Percentiles rank a stretch among this genome's conserved stretches.
Evolutionary conservation across 2,888 invertebrate species (phyloP).

Genomic region (Epinotia nisella): DNA sequence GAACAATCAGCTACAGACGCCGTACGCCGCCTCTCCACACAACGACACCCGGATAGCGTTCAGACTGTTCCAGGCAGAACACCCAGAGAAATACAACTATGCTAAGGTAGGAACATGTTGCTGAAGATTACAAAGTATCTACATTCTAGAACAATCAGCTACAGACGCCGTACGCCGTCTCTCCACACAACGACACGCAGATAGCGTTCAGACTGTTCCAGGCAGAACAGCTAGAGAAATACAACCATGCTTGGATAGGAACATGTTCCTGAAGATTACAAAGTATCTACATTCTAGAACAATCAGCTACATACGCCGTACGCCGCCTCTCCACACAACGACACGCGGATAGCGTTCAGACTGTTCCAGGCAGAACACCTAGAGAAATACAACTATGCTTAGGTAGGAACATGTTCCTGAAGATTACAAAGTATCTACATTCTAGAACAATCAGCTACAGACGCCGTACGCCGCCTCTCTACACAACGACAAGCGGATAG

Average conservation of each 20-base stretch:
- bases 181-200: too few relatives aligned
- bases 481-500: conserved; percentile 86
- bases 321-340: conserved; percentile 87
- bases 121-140: too few relatives aligned
- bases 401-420: conserved; percentile 71
- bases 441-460: conserved; percentile 87
- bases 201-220: conserved; percentile 62
- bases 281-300: conserved; percentile 78
- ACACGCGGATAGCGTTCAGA: conserved; percentile 88
- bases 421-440: too few relatives aligned
- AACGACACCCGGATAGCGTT: too few relatives aligned
- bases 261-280: background rate
- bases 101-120: conserved; percentile 77
- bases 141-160: too few relatives aligned
- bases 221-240: conserved; percentile 88
- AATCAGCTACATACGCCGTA: conserved; percentile 86
- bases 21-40: too few relatives aligned
- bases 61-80: conserved; percentile 79
- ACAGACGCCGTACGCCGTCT: too few relatives aligned
- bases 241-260: conserved; percentile 89
- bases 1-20: too few relatives aligned
- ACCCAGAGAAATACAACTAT: conserved; percentile 91
- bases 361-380: conserved; percentile 89
- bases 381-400: conserved; percentile 89
- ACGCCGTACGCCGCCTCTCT: conserved; percentile 90